phyloP scores from a whole-genome alignment of 2,888 invertebrate species.

The Nephrocerus scutellatus region DNA sequence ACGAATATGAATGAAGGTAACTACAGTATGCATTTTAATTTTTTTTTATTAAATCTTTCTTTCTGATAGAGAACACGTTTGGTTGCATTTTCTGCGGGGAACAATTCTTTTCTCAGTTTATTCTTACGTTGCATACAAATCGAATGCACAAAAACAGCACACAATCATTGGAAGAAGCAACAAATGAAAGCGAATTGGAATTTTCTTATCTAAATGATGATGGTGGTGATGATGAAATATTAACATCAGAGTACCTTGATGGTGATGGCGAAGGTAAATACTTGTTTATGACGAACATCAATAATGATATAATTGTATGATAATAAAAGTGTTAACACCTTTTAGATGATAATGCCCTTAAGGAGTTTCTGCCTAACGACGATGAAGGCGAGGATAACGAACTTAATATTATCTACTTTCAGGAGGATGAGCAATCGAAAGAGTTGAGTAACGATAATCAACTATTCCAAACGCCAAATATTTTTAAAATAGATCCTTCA shows the following conservation, averaged over 20 bases:
- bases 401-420: not conserved
- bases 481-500: slow-evolving; percentile 1
- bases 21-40: not conserved
- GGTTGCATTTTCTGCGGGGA: slow-evolving; percentile 18
- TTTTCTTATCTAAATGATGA: no score
- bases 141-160: slow-evolving; percentile 10
- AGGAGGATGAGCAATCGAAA: not conserved
- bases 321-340: no score
- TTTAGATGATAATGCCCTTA: no score
- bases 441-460: no score
- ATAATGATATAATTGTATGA: no score
- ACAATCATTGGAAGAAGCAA: not conserved
- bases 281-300: no score
- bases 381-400: not conserved
- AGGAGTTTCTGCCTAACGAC: no score
- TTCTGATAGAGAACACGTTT: slow-evolving; percentile 16
- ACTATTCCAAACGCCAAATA: no score
- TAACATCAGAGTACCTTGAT: no score
- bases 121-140: slow-evolving; percentile 17
- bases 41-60: not conserved
- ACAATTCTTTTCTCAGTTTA: slow-evolving; percentile 19
- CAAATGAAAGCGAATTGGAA: not conserved
- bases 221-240: no score
- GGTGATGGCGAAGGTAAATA: no score
- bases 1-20: not conserved